Conservation (phyloP, 2,113 vertebrate species). For the Lepus americanus region DNA sequence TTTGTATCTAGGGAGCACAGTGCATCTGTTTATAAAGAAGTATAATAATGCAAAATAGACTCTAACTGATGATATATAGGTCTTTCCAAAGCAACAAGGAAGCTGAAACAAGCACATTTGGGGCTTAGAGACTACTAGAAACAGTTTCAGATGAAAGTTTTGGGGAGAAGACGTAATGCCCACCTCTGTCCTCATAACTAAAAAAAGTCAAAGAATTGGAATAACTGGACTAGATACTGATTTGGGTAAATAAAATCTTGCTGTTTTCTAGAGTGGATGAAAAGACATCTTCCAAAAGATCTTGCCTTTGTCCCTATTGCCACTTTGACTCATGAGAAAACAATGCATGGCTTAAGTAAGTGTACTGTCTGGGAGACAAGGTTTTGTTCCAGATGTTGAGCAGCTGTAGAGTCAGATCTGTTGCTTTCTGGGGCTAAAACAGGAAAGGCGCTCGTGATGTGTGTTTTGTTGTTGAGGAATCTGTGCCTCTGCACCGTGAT, state of each 20-base stretch:
- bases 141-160: constrained; percentile 48
- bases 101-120: constrained; percentile 43
- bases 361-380: background rate
- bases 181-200: background rate
- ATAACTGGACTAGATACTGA: constrained; percentile 19
- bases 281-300: constrained; percentile 39
- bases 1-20: background rate
- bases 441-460: background rate
- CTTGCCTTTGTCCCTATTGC: constrained; percentile 27
- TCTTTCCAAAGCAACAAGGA: constrained; percentile 66
- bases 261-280: background rate
- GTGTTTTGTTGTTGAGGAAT: constrained; percentile 47
- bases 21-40: constrained; percentile 54
- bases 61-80: background rate
- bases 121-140: constrained; percentile 39
- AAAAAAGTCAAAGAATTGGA: constrained; percentile 53
- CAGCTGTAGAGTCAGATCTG: background rate
- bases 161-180: constrained; percentile 1
- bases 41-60: constrained; percentile 43
- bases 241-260: constrained; percentile 14
- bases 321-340: constrained; percentile 12
- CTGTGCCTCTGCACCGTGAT: background rate
- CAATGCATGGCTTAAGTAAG: background rate
- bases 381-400: constrained; percentile 46
- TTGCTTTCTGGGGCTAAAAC: constrained; percentile 22